Evolutionary conservation across 2,888 invertebrate species (phyloP).

Genomic region (Cephalotes varians): DNA sequence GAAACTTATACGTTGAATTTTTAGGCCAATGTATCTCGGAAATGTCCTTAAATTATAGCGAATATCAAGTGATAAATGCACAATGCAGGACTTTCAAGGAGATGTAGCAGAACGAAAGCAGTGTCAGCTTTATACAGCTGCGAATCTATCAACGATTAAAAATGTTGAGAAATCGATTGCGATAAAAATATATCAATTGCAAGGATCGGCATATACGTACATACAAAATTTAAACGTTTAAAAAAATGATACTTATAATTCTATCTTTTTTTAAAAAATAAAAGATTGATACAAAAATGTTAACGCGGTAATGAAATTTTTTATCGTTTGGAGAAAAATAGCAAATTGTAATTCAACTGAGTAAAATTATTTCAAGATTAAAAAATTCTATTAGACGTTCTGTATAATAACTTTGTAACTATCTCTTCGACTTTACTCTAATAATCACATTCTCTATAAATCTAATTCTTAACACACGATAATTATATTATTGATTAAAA

Average conservation of each 20-base stretch:
- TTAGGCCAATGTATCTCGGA: neutral
- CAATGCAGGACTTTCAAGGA: neutral
- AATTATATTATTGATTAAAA: neutral
- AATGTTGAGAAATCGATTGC: neutral
- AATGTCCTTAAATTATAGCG: constrained; percentile 1
- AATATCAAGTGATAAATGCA: neutral
- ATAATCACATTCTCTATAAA: neutral
- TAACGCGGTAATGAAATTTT: neutral
- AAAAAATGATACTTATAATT: neutral
- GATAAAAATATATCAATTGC: neutral
- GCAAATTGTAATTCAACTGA: neutral
- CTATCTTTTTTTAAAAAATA: neutral
- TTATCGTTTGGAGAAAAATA: neutral
- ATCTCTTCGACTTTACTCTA: neutral
- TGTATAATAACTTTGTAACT: neutral
- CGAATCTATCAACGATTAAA: neutral
- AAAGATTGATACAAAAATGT: neutral
- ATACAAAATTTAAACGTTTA: neutral
- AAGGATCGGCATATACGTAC: neutral
- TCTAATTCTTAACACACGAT: neutral
- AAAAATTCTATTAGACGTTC: neutral
- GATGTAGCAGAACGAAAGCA: neutral
- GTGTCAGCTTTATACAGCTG: neutral
- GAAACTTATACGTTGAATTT: constrained; percentile 16
- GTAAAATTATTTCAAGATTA: neutral